Conservation (phyloP, 2,888 invertebrate genomes). For the Itoplectis maculator region DNA sequence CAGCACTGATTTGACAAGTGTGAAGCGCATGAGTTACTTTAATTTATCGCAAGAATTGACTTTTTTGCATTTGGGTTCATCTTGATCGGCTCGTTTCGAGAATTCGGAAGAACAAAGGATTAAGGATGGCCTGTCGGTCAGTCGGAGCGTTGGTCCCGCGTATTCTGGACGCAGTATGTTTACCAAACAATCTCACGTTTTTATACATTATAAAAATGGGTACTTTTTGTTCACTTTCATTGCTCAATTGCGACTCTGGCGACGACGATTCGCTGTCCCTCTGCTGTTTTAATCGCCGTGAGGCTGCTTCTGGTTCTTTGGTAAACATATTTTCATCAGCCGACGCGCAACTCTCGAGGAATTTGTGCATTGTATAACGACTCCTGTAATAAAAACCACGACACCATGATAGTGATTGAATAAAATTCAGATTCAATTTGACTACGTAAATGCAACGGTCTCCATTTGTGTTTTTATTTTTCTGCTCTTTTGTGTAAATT, state of each 20-base stretch:
- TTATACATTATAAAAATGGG: slow-evolving; percentile 15
- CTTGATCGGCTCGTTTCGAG: slow-evolving; percentile 62
- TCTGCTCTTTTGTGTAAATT: slow-evolving; percentile 72
- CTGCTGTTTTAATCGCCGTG: slow-evolving; percentile 41
- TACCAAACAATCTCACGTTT: slow-evolving; percentile 74
- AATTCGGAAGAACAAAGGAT: slow-evolving; percentile 34
- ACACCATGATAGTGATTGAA: slow-evolving; percentile 82
- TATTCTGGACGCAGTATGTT: slow-evolving; percentile 76
- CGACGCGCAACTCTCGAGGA: slow-evolving; percentile 77
- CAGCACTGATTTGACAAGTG: no score
- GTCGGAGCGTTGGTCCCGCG: slow-evolving; percentile 63
- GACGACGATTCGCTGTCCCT: slow-evolving; percentile 56
- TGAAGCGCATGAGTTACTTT: no score
- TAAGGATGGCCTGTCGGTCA: slow-evolving; percentile 25
- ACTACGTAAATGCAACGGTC: slow-evolving; percentile 76
- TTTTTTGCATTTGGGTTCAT: slow-evolving; percentile 54
- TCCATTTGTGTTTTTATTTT: slow-evolving; percentile 81
- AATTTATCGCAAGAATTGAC: slow-evolving; percentile 45
- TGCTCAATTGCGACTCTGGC: slow-evolving; percentile 52
- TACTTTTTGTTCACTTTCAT: slow-evolving; percentile 16
- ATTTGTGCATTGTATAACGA: slow-evolving; percentile 81
- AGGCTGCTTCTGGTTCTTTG: slow-evolving; percentile 71
- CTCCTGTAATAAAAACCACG: slow-evolving; percentile 82
- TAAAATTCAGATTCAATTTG: slow-evolving; percentile 83
- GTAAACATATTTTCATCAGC: slow-evolving; percentile 80